phyloP scores from a whole-genome alignment of 2,888 invertebrate species.

The Proisotoma minuta region DNA sequence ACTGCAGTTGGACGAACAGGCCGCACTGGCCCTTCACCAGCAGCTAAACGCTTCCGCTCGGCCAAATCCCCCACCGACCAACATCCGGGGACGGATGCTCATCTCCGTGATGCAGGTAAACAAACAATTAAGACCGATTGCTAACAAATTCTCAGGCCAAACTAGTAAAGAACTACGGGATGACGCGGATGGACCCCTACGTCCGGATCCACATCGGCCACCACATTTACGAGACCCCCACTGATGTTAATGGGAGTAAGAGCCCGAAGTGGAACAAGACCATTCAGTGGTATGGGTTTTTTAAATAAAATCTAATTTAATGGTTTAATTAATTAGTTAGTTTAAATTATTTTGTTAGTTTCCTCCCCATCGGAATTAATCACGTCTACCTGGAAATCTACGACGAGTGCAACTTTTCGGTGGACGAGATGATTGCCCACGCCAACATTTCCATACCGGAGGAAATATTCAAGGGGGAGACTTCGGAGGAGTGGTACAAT shows the following conservation, averaged over 20 bases:
- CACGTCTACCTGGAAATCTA: conserved; percentile 88
- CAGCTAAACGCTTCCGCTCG: conserved; percentile 41
- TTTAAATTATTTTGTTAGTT: conserved; percentile 54
- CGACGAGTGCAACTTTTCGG: conserved; percentile 93
- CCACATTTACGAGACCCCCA: conserved; percentile 87
- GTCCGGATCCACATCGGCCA: conserved; percentile 88
- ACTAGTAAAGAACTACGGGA: conserved; percentile 87
- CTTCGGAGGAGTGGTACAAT: conserved; percentile 91
- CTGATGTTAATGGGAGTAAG: conserved; percentile 89
- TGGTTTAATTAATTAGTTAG: background rate
- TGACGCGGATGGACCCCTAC: conserved; percentile 95
- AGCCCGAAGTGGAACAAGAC: conserved; percentile 95
- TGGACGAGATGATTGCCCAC: conserved; percentile 95
- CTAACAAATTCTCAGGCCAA: conserved; percentile 61
- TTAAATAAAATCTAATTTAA: no score
- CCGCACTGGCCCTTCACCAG: conserved; percentile 56
- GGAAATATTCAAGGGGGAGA: conserved; percentile 71
- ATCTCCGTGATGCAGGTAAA: conserved; percentile 74
- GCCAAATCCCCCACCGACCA: conserved; percentile 51
- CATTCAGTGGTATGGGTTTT: conserved; percentile 69
- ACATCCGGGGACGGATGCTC: conserved; percentile 66
- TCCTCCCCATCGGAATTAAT: conserved; percentile 81
- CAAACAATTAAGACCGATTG: background rate
- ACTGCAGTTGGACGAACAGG: conserved; percentile 72
- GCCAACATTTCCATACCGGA: conserved; percentile 81